phyloP scores from a whole-genome alignment of 37 sponge, comb jelly and placozoan genomes.

The Geodia barretti region DNA sequence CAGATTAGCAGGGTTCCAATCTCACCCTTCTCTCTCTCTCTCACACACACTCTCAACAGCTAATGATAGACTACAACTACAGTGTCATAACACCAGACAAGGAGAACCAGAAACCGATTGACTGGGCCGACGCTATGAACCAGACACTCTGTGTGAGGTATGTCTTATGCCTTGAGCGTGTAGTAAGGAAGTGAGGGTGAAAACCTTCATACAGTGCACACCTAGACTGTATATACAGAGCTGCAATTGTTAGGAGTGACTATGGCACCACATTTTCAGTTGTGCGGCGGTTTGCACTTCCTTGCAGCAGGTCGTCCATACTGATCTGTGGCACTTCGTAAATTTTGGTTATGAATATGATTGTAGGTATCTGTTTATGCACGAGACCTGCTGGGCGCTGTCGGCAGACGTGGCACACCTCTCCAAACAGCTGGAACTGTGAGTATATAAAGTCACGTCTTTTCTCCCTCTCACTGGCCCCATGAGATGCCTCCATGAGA shows the following conservation, averaged over 20 bases:
- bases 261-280: too few relatives aligned
- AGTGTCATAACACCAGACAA: conserved; percentile 49
- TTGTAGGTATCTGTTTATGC: conserved; percentile 75
- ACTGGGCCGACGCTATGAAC: conserved; percentile 77
- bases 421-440: conserved; percentile 50
- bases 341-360: too few relatives aligned
- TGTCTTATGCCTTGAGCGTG: too few relatives aligned
- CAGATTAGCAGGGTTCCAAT: too few relatives aligned
- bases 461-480: neutral
- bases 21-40: neutral
- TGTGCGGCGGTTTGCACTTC: too few relatives aligned
- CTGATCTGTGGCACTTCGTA: too few relatives aligned
- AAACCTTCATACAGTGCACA: too few relatives aligned
- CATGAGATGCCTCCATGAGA: too few relatives aligned
- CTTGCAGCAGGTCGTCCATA: too few relatives aligned
- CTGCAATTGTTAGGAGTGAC: too few relatives aligned
- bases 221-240: too few relatives aligned
- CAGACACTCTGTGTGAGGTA: conserved; percentile 52
- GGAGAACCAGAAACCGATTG: conserved; percentile 68
- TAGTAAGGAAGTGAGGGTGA: too few relatives aligned
- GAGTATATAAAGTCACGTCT: neutral
- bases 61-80: conserved; percentile 54
- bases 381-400: conserved; percentile 63
- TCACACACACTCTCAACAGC: conserved; percentile 13
- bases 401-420: conserved; percentile 55